Conservation (phyloP, 92 coral and sea anemone species). For the Epizoanthus scotinus region DNA sequence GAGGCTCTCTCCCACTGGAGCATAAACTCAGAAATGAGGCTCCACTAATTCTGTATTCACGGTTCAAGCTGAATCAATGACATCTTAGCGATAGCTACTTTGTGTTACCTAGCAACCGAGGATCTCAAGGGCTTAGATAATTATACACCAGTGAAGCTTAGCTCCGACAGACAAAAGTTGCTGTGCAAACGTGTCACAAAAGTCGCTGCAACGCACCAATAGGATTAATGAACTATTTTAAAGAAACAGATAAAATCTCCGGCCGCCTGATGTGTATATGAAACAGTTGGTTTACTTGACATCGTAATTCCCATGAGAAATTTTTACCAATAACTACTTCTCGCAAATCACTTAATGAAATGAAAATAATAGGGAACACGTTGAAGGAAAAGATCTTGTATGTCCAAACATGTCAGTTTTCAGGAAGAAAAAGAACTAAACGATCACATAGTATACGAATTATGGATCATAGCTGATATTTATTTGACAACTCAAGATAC, state of each 20-base stretch:
- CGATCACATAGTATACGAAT: background rate
- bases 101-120: slow-evolving; percentile 34
- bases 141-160: slow-evolving; percentile 33
- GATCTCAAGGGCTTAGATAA: slow-evolving; percentile 31
- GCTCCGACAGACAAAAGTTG: slow-evolving; percentile 54
- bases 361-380: background rate
- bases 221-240: background rate
- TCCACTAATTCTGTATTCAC: background rate
- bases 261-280: background rate
- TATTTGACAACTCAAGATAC: background rate
- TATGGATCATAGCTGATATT: background rate
- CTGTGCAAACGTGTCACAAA: slow-evolving; percentile 67
- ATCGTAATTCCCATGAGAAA: slow-evolving; percentile 33
- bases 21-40: background rate
- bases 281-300: slow-evolving; percentile 27
- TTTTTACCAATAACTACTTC: background rate
- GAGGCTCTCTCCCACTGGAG: background rate
- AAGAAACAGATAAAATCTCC: slow-evolving; percentile 14
- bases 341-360: background rate
- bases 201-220: slow-evolving; percentile 15
- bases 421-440: background rate
- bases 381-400: background rate
- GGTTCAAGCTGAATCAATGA: slow-evolving; percentile 2
- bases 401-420: background rate
- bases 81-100: slow-evolving; percentile 5